Evolutionary conservation across 2,888 invertebrate genomes (phyloP).

Genomic region (Bembecia ichneumoniformis): DNA sequence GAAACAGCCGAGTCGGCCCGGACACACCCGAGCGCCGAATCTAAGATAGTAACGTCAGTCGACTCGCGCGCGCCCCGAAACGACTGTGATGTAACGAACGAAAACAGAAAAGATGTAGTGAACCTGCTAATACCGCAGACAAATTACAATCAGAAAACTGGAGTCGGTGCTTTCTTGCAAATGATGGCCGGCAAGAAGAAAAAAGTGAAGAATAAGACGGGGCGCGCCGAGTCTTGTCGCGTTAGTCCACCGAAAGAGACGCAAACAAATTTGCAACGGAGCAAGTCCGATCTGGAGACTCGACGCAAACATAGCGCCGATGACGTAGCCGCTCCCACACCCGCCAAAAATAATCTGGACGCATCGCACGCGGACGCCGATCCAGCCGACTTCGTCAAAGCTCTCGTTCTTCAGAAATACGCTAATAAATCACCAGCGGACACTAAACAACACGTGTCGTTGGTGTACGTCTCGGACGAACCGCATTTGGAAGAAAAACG

Average conservation of each 20-base stretch:
- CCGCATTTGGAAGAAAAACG: slow-evolving; percentile 50
- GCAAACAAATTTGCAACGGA: slow-evolving; percentile 29
- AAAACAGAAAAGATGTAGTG: slow-evolving; percentile 59
- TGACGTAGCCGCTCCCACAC: slow-evolving; percentile 30
- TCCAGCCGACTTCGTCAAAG: slow-evolving; percentile 56
- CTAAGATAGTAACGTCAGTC: slow-evolving; percentile 31
- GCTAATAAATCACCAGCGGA: slow-evolving; percentile 40
- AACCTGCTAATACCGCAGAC: slow-evolving; percentile 56
- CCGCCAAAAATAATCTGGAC: slow-evolving; percentile 47
- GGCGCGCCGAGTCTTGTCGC: slow-evolving; percentile 39
- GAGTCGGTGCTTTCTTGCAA: slow-evolving; percentile 53
- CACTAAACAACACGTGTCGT: slow-evolving; percentile 55
- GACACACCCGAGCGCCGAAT: slow-evolving; percentile 29
- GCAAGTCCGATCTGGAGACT: slow-evolving; percentile 29
- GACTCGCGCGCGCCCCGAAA: slow-evolving; percentile 37
- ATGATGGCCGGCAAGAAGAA: slow-evolving; percentile 62
- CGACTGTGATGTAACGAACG: slow-evolving; percentile 41
- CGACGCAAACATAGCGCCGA: slow-evolving; percentile 10
- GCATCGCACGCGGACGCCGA: slow-evolving; percentile 27
- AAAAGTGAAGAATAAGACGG: slow-evolving; percentile 36
- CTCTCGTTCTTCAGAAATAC: slow-evolving; percentile 61
- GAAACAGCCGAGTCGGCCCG: slow-evolving; percentile 27
- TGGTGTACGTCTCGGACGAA: slow-evolving; percentile 51
- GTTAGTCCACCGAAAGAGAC: slow-evolving; percentile 42
- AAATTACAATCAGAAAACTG: slow-evolving; percentile 51